Conservation (phyloP, 2,113 vertebrate genomes). For the Pseudolaguvia tuberculata region DNA sequence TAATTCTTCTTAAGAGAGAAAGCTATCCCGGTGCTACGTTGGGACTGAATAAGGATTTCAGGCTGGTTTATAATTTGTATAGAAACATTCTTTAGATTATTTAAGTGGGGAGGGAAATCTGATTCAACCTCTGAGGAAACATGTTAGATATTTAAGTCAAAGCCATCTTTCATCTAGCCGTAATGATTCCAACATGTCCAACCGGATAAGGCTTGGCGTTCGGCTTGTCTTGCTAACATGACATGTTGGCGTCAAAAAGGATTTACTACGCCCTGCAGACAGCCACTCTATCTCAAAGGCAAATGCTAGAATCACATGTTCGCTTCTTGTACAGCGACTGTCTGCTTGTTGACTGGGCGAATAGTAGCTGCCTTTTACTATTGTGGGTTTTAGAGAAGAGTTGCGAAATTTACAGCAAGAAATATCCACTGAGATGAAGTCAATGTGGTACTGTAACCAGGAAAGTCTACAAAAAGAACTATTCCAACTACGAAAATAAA, state of each 20-base stretch:
- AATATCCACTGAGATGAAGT: slow-evolving; percentile 54
- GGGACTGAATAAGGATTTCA: background rate
- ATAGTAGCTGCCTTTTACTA: slow-evolving; percentile 44
- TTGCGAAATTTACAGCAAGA: slow-evolving; percentile 52
- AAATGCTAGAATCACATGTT: slow-evolving; percentile 26
- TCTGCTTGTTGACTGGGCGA: slow-evolving; percentile 23
- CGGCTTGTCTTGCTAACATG: slow-evolving; percentile 6
- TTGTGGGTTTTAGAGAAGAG: slow-evolving; percentile 53
- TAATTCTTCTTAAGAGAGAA: background rate
- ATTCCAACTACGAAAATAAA: background rate
- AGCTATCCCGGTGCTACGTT: background rate
- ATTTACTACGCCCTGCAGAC: slow-evolving; percentile 38
- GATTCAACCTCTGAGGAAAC: background rate
- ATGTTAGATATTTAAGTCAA: background rate
- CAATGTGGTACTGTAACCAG: slow-evolving; percentile 16
- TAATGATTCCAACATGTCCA: background rate
- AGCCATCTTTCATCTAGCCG: slow-evolving; percentile 12
- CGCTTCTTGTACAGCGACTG: slow-evolving; percentile 24
- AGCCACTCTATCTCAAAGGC: slow-evolving; percentile 10
- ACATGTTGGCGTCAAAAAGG: slow-evolving; percentile 37
- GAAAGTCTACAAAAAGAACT: background rate
- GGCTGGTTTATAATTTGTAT: background rate
- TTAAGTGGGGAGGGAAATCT: slow-evolving; percentile 2
- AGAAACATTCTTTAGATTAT: slow-evolving; percentile 11
- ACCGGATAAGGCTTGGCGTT: background rate